Evolutionary conservation across 2,888 invertebrate genomes (phyloP).

Genomic region (Notodonta ziczac): DNA sequence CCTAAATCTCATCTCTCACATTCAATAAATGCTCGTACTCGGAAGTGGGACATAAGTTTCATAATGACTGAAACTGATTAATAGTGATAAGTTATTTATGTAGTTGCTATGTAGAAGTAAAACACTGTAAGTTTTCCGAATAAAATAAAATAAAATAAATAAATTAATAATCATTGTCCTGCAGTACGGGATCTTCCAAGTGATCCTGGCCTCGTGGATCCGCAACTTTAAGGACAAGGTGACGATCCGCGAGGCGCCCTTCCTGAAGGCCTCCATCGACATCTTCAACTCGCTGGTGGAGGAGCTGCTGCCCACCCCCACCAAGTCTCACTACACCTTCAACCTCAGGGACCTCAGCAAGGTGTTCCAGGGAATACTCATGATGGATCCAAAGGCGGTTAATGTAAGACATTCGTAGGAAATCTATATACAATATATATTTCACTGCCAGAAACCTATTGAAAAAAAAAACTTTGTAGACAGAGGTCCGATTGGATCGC

Average conservation of each 20-base stretch:
- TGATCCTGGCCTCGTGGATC: conserved; percentile 89
- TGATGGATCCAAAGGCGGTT: conserved; percentile 87
- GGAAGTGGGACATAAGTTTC: too few species aligned
- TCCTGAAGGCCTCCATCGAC: conserved; percentile 87
- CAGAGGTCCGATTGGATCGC: too few species aligned
- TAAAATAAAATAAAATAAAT: too few species aligned
- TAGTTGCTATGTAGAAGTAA: too few species aligned
- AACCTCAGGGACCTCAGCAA: conserved; percentile 94
- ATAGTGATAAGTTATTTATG: too few species aligned
- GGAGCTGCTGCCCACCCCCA: conserved; percentile 93
- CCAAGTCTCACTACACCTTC: conserved; percentile 96
- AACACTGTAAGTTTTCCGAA: too few species aligned
- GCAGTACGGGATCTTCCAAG: conserved; percentile 86
- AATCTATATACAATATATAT: too few species aligned
- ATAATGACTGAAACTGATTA: too few species aligned
- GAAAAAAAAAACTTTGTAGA: too few species aligned
- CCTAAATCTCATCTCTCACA: too few species aligned
- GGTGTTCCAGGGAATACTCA: conserved; percentile 92
- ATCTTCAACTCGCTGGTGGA: conserved; percentile 87
- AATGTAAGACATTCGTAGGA: conserved; percentile 69
- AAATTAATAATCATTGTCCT: conserved; percentile 15
- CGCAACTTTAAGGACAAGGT: conserved; percentile 58
- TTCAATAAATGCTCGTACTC: too few species aligned
- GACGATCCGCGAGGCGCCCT: conserved; percentile 64
- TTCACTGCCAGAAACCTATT: too few species aligned